Evolutionary conservation across 2,797 vertebrate genomes (phyloP).

Genomic region (Darevskia mixta): DNA sequence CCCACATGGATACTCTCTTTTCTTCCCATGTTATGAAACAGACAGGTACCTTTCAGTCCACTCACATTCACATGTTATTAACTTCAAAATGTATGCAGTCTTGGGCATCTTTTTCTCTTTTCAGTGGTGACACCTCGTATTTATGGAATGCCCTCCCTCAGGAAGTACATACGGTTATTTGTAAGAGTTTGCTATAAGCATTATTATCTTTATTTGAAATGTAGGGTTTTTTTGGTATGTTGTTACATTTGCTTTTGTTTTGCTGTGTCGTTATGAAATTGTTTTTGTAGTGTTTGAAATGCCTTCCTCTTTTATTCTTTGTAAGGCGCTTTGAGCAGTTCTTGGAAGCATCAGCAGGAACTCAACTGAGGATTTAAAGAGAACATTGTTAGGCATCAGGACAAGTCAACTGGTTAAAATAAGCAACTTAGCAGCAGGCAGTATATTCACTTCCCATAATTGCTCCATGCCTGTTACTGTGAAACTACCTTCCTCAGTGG

Average conservation of each 20-base stretch:
- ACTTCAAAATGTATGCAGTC: not conserved
- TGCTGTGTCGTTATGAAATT: too few relatives aligned
- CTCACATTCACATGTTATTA: not conserved
- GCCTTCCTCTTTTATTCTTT: not conserved
- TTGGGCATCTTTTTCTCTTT: not conserved
- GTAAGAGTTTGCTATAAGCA: too few relatives aligned
- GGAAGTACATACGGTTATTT: too few relatives aligned
- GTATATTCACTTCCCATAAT: not conserved
- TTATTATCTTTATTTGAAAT: too few relatives aligned
- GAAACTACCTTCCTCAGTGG: not conserved
- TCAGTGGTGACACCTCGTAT: too few relatives aligned
- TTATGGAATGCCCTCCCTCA: too few relatives aligned
- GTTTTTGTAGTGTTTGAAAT: too few relatives aligned
- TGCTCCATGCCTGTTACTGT: not conserved
- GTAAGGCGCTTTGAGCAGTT: not conserved
- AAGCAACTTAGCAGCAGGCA: not conserved
- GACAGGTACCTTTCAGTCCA: not conserved
- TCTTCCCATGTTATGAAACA: slow-evolving; percentile 3
- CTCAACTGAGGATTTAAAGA: not conserved
- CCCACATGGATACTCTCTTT: not conserved
- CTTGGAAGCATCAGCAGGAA: not conserved
- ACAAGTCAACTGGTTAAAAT: not conserved
- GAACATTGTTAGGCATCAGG: not conserved
- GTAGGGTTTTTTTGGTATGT: too few relatives aligned
- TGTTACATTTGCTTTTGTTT: too few relatives aligned